Conservation (phyloP, 1,140 invertebrate species). For the Sipha flava region DNA sequence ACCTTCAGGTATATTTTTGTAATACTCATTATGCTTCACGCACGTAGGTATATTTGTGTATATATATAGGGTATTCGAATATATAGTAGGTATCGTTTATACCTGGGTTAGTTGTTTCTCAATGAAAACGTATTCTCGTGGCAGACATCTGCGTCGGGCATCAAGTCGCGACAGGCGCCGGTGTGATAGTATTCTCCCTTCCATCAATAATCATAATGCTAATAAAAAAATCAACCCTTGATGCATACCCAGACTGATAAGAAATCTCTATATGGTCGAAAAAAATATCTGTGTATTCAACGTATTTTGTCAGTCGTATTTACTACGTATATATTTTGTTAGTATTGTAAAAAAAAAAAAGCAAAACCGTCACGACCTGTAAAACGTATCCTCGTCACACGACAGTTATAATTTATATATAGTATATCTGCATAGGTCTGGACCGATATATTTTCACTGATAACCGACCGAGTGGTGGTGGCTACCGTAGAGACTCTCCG, state of each 20-base stretch:
- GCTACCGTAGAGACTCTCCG: background rate
- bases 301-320: too few relatives aligned
- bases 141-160: constrained; percentile 24
- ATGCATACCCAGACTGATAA: constrained; percentile 4
- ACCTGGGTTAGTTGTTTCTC: background rate
- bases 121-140: background rate
- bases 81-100: too few relatives aligned
- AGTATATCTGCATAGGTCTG: background rate
- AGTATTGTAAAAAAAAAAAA: background rate
- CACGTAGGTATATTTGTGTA: background rate
- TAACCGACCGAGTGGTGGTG: background rate
- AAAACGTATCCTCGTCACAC: constrained; percentile 19
- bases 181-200: background rate
- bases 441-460: background rate
- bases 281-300: background rate
- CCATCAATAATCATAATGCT: background rate
- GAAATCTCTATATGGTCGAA: background rate
- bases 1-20: background rate
- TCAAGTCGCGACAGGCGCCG: constrained; percentile 22
- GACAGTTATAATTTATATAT: background rate
- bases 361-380: constrained; percentile 2
- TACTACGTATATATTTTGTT: background rate
- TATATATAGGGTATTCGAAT: too few relatives aligned
- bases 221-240: constrained; percentile 16
- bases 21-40: background rate